A percentile compares a stretch with the other conserved stretches of the same genome.
Evolutionary conservation across 2,888 invertebrate species (phyloP).

Genomic region (Malachius bipustulatus): DNA sequence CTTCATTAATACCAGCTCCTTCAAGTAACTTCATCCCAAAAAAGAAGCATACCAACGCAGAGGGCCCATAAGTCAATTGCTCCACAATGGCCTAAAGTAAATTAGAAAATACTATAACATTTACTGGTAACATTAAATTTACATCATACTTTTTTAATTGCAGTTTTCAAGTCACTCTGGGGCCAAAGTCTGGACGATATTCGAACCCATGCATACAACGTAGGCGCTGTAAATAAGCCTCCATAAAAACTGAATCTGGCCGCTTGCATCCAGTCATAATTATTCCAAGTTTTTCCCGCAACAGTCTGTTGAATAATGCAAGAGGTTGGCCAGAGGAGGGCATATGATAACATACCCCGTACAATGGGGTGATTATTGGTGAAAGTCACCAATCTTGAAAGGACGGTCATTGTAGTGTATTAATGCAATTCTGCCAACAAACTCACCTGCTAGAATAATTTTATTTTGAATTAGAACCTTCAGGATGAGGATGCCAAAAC

Average conservation of each 20-base stretch:
- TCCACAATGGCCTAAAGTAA: constrained; percentile 53
- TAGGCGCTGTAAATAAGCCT: constrained; percentile 71
- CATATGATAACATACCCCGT: constrained; percentile 59
- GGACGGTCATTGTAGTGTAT: constrained; percentile 32
- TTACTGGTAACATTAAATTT: no score
- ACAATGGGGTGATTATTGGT: constrained; percentile 40
- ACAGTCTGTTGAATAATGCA: constrained; percentile 61
- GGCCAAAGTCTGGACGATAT: constrained; percentile 69
- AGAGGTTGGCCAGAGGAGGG: constrained; percentile 60
- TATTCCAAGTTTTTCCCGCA: constrained; percentile 50
- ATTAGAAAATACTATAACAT: constrained; percentile 5
- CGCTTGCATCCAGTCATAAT: constrained; percentile 58
- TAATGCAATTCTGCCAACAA: no score
- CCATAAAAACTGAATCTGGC: constrained; percentile 67
- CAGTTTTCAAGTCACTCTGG: constrained; percentile 52
- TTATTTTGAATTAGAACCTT: no score
- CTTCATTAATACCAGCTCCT: constrained; percentile 51
- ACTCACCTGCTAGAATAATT: no score
- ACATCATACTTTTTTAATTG: constrained; percentile 55
- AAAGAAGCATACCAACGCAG: constrained; percentile 66
- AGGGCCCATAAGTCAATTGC: constrained; percentile 63
- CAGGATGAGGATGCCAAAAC: no score
- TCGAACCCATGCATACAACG: constrained; percentile 67
- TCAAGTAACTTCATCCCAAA: constrained; percentile 65
- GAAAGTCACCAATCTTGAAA: constrained; percentile 39